Evolutionary conservation across 2,888 invertebrate genomes (phyloP), one percentile per base, ranked within the genome.

Genomic region (Drosophila koepferae): DNA sequence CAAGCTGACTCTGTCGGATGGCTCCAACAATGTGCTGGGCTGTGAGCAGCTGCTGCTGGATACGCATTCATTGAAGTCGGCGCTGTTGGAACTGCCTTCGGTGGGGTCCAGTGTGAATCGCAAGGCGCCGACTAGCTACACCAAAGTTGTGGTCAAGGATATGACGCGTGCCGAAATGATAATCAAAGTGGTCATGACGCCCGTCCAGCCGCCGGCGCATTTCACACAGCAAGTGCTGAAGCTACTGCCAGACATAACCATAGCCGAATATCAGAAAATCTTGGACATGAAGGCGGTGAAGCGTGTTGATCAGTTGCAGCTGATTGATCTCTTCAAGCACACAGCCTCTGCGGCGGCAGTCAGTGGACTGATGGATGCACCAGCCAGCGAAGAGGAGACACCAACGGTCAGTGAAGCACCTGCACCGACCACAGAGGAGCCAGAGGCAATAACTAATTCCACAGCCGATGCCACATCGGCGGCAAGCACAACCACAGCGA

Each of bases 91-190:
- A 92, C 94, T 99, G 80, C 99, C 99, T 0, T 97, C 98, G 0
- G 96, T 98, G 31, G 97, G 97, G 0, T 98, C 98, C 1, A 97
- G 97, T 85, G 96, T 98, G 0, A 96, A 96, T 74, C 94, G 98
- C 9, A 97, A 97, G 82, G 97, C 98, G 7, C 99, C 99, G 0
- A 96, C 97, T 0, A 97, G 97, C 73, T 98, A 96, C 77, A 96
- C 96, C 0, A 97, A 97, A 91, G 96, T 96, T 6, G 94, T 95
- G 0, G 94, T 94, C 9, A 94, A 94, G 96, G 93, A 99, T 41
- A 99, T 99, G 98, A 98, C 98, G 0, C 97, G 98, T 90, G 99
- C 99, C 0, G 99, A 99, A 93, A 99, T 99, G 98, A 97, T 99
- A 44, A 94, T 99, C n/a, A 99, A 99, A 94, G 95, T 99, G 38